These are phyloP conservation scores for Sphenodon punctatus DNA, from an alignment of 2,797 vertebrate genomes.

Conservation along the genomic window DNA sequence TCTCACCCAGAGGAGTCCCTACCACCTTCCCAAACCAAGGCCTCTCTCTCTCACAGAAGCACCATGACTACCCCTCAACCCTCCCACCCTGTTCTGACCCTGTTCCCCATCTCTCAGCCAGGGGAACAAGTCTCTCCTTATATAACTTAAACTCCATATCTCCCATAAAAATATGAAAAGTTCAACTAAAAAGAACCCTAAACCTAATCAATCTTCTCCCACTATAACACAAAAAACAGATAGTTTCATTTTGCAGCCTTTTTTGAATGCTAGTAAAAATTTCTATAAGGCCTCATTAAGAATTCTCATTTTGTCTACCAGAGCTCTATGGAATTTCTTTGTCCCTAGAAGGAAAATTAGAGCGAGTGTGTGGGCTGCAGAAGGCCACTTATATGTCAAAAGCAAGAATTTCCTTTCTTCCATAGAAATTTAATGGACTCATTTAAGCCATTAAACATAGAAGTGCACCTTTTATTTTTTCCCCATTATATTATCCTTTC, in stretches of 20 bases:
- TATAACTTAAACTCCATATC: too few species aligned
- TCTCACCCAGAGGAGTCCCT: too few species aligned
- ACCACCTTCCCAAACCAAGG: too few species aligned
- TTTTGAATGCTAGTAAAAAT: neutral
- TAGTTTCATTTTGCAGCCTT: neutral
- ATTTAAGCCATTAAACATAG: constrained; percentile 19
- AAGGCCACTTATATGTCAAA: neutral
- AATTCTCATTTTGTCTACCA: neutral
- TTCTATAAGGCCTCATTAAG: neutral
- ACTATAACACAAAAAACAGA: neutral
- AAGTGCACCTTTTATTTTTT: neutral
- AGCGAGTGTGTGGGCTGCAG: neutral
- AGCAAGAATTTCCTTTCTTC: neutral
- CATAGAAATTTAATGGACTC: neutral
- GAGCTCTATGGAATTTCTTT: constrained; percentile 3
- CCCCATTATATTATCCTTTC: neutral
- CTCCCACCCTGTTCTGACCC: too few species aligned
- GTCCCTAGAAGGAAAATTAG: constrained; percentile 15
- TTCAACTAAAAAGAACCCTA: too few species aligned
- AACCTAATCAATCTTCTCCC: too few species aligned
- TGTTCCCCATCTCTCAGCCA: too few species aligned
- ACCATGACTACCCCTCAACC: too few species aligned
- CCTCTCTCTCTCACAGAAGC: too few species aligned
- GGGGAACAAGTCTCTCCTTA: too few species aligned
- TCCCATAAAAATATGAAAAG: too few species aligned